Evolutionary conservation across 1,140 invertebrate genomes (phyloP), one percentile per base, ranked within the genome.

Genomic region (Pemphigus obesinymphae): DNA sequence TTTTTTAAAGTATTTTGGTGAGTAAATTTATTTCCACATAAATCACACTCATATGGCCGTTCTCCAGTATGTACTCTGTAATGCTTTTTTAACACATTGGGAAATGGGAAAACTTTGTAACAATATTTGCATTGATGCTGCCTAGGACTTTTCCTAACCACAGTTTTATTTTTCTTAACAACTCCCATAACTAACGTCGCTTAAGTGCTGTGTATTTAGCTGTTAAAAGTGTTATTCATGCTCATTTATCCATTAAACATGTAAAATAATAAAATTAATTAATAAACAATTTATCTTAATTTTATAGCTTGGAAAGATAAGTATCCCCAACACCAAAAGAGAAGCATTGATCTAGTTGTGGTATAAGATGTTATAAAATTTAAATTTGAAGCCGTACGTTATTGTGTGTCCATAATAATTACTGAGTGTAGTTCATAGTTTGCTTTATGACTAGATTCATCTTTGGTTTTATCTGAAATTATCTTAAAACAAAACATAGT

Each of bases 11-110:
- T 90, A 15, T 90, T 91, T 11, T 90, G 89, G 82, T 95, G 94
- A 0, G 93, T 93, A 85, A 95, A 96, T 34, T 89, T 90, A 85
- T 95, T 95, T 3, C 89, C 89, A 85, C 94, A 96, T 3, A 90
- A 88, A 13, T 90, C 89, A 85, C 95, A 97, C 20, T 89, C 89
- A 87, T 94, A 96, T 0, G 94, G 94, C 80, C 93, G 88, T 85
- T 93, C 93, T 4, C 94, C 94, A 10, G 87, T 89, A 82, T 89
- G 89, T 26, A 87, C 85, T n/a, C 86, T 72, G 63, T 82, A 82
- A 80, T 87, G 86, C 15, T 84, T 85, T 26, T 84, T 84, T 61
- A 87, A 78, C 40, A 84, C 82, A 61, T 84, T 84, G 37, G 84
- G 82, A 53, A 85, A 84, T 31, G 84, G 86, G 86, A 89, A 89